These are phyloP conservation scores for Oncorhynchus nerka DNA, from an alignment of 2,113 vertebrate genomes.

Conservation along the genomic window DNA sequence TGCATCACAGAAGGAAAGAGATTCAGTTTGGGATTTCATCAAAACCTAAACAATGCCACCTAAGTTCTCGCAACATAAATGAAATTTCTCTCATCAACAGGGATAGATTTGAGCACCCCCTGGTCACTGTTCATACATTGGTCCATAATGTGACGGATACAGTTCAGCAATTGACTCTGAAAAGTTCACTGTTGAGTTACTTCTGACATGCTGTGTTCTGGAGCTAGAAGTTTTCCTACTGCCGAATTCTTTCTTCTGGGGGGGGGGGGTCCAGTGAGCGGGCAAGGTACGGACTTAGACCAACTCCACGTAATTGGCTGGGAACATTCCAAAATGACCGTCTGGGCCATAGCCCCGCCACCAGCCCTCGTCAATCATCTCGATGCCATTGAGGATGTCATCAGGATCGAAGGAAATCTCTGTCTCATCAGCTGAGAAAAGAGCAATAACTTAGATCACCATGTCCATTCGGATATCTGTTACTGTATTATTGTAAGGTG, in stretches of 20 bases:
- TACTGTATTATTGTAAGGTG: neutral
- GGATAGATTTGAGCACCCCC: constrained; percentile 30
- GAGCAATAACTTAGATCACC: neutral
- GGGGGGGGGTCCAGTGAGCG: neutral
- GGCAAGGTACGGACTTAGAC: constrained; percentile 42
- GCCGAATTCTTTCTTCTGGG: constrained; percentile 34
- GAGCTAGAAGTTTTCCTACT: constrained; percentile 18
- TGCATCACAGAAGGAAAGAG: constrained; percentile 52
- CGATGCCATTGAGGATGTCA: constrained; percentile 90
- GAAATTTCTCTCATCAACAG: constrained; percentile 31
- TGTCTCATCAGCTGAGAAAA: constrained; percentile 84
- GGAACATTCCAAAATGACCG: constrained; percentile 95
- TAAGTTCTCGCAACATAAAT: constrained; percentile 43
- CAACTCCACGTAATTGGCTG: constrained; percentile 92
- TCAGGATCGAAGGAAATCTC: constrained; percentile 97
- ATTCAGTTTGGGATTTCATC: constrained; percentile 16
- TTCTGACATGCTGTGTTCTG: constrained; percentile 11
- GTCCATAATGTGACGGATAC: constrained; percentile 32
- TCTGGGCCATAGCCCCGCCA: constrained; percentile 86
- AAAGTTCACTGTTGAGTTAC: constrained; percentile 28
- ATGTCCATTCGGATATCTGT: neutral
- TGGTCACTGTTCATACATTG: constrained; percentile 42
- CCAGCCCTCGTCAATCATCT: constrained; percentile 98
- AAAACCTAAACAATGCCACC: constrained; percentile 43
- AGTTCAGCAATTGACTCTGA: constrained; percentile 7